Evolutionary conservation across 2,113 vertebrate genomes (phyloP).

Genomic region (Oncorhynchus keta): DNA sequence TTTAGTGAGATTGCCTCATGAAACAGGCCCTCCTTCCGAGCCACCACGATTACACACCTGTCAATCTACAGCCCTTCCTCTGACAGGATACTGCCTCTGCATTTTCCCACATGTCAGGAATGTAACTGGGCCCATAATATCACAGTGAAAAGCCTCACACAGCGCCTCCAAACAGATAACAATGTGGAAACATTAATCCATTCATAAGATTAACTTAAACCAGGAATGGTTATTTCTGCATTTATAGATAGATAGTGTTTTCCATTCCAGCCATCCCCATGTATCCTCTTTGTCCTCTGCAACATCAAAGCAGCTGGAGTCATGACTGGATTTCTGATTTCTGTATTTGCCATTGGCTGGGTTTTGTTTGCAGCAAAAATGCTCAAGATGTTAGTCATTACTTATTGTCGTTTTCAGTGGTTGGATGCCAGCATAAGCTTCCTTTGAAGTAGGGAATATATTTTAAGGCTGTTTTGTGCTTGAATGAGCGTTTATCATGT

Average conservation of each 20-base stretch:
- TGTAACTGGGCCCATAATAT: neutral
- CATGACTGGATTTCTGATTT: neutral
- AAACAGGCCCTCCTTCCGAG: neutral
- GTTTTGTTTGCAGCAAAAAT: neutral
- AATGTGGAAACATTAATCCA: neutral
- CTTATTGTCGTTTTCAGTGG: neutral
- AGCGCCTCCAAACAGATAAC: neutral
- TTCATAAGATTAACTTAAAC: constrained; percentile 16
- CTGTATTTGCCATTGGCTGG: neutral
- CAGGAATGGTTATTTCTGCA: neutral
- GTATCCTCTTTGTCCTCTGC: neutral
- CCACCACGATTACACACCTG: constrained; percentile 9
- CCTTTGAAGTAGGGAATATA: constrained; percentile 9
- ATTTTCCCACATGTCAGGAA: neutral
- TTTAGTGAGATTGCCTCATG: neutral
- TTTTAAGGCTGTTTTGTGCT: neutral
- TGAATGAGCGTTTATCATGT: neutral
- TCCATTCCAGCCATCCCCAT: too few relatives aligned
- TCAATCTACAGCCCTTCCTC: constrained; percentile 1
- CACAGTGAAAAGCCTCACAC: neutral
- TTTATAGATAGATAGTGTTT: neutral
- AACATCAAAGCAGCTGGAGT: constrained; percentile 4
- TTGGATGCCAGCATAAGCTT: constrained; percentile 2
- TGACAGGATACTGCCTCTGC: constrained; percentile 6
- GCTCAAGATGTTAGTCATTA: neutral